Percentiles rank a stretch among this genome's conserved stretches.
phyloP scores from a whole-genome alignment of 2,113 vertebrate genomes.

The Saccopteryx leptura region DNA sequence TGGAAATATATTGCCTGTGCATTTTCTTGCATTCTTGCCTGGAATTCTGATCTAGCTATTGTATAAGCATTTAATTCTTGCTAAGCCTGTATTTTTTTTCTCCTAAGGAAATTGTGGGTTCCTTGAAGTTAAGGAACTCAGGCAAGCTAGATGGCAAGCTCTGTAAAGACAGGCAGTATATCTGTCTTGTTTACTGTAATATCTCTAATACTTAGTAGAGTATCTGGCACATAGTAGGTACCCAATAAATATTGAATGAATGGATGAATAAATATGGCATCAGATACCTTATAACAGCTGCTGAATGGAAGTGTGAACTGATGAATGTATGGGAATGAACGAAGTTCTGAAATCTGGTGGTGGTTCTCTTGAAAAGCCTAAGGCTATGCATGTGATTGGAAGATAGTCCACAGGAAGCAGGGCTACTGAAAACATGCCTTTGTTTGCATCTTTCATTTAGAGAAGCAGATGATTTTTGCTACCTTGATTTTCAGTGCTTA shows the following conservation, averaged over 20 bases:
- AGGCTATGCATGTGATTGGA: not conserved
- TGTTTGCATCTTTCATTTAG: conserved; percentile 30
- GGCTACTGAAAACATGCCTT: not conserved
- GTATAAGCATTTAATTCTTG: conserved; percentile 55
- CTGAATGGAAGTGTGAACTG: conserved; percentile 51
- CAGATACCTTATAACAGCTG: conserved; percentile 14
- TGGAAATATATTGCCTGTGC: conserved; percentile 24
- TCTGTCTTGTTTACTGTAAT: conserved; percentile 40
- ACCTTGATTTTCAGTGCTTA: conserved; percentile 59
- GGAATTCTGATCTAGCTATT: conserved; percentile 53
- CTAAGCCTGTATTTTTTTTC: not conserved
- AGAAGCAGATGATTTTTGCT: conserved; percentile 34
- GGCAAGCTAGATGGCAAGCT: conserved; percentile 22
- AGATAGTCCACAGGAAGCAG: conserved; percentile 23
- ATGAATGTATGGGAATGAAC: conserved; percentile 44
- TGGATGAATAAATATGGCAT: conserved; percentile 21
- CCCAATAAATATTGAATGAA: conserved; percentile 38
- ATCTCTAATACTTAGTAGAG: conserved; percentile 18
- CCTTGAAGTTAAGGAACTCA: conserved; percentile 8
- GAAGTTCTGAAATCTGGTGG: conserved; percentile 35
- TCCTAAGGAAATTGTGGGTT: conserved; percentile 1
- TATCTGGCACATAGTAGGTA: conserved; percentile 39
- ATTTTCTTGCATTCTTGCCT: conserved; percentile 50
- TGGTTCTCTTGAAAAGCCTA: conserved; percentile 39
- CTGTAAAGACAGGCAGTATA: conserved; percentile 7